These are phyloP conservation scores for Rhinolophus ferrumequinum DNA, from an alignment of 2,113 vertebrate genomes.

Conservation along the genomic window DNA sequence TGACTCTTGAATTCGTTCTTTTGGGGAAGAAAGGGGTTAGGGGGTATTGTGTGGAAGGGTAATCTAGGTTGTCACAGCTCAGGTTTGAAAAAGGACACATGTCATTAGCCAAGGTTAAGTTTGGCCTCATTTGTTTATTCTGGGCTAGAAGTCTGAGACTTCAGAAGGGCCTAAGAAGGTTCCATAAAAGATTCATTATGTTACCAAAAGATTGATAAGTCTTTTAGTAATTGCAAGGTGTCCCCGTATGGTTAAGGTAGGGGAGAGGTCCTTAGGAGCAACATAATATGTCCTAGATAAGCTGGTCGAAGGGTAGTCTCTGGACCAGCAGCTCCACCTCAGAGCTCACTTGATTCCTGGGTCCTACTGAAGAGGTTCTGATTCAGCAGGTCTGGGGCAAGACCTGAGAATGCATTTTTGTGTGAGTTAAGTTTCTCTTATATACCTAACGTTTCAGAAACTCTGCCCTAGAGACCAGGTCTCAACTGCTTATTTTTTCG, in stretches of 20 bases:
- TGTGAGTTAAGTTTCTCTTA: neutral
- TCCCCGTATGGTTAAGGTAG: neutral
- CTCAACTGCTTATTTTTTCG: neutral
- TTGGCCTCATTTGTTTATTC: neutral
- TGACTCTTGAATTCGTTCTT: neutral
- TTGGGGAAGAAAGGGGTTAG: neutral
- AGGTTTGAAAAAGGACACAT: neutral
- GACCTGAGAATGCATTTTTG: neutral
- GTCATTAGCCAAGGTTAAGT: neutral
- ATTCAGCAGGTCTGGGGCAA: neutral
- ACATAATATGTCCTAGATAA: neutral
- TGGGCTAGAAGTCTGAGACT: neutral
- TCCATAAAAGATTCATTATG: neutral
- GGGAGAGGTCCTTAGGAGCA: neutral
- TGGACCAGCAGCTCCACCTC: neutral
- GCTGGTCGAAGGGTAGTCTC: neutral
- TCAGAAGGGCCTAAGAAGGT: neutral
- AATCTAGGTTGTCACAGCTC: neutral
- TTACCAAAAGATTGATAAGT: neutral
- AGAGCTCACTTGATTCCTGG: neutral
- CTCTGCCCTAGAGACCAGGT: neutral
- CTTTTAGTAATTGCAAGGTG: neutral
- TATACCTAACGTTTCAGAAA: neutral
- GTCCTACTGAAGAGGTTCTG: neutral
- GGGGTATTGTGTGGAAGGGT: neutral